A percentile compares a stretch with the other conserved stretches of the same genome.
phyloP scores from a whole-genome alignment of 2,797 vertebrate genomes.

The Enteromius argenteus region DNA sequence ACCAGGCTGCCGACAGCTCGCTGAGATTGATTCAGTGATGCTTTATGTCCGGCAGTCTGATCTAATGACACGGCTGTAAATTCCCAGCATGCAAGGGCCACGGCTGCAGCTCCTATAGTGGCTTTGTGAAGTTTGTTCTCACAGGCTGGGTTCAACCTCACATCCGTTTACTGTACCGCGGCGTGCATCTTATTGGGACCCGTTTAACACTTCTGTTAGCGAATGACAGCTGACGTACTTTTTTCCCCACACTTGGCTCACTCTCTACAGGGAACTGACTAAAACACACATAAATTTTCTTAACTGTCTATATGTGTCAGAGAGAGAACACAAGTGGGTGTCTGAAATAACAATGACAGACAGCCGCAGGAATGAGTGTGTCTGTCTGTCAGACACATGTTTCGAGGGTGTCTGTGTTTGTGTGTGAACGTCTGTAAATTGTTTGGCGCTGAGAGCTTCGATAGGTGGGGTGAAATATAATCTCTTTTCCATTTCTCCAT shows the following conservation, averaged over 20 bases:
- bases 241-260: not conserved
- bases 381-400: slow-evolving; percentile 34
- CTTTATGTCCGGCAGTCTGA: slow-evolving; percentile 80
- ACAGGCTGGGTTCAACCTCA: slow-evolving; percentile 49
- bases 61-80: slow-evolving; percentile 83
- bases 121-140: slow-evolving; percentile 57
- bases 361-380: slow-evolving; percentile 36
- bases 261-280: not conserved
- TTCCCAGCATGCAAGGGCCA: slow-evolving; percentile 71
- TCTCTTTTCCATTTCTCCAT: slow-evolving; percentile 60
- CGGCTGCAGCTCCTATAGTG: slow-evolving; percentile 41
- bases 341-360: slow-evolving; percentile 41
- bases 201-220: slow-evolving; percentile 43
- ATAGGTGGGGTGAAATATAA: slow-evolving; percentile 59
- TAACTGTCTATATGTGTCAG: slow-evolving; percentile 57
- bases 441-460: slow-evolving; percentile 44
- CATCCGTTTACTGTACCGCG: slow-evolving; percentile 1
- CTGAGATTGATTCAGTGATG: slow-evolving; percentile 78
- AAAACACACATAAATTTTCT: slow-evolving; percentile 1
- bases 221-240: slow-evolving; percentile 17
- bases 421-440: slow-evolving; percentile 54
- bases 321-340: slow-evolving; percentile 34
- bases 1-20: slow-evolving; percentile 66
- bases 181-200: not conserved
- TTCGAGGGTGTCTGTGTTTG: slow-evolving; percentile 29